Percentiles rank a stretch among this genome's conserved stretches.
Conservation (phyloP, 2,888 invertebrate genomes). For the Endotricha flammealis region DNA sequence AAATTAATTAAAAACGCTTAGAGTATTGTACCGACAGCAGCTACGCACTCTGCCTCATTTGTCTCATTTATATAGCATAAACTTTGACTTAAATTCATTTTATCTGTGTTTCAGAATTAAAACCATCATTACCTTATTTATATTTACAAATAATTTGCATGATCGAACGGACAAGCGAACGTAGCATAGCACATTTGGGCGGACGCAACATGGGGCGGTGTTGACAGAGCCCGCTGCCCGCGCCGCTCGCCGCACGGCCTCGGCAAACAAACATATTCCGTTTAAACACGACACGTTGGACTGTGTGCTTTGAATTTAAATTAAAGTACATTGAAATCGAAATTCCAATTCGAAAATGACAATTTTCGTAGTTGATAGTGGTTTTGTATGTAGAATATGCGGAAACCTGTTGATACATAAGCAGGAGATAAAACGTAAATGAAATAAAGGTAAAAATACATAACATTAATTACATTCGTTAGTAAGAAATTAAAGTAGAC, state of each 20-base stretch:
- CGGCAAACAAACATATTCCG: slow-evolving; percentile 54
- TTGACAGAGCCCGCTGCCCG: slow-evolving; percentile 44
- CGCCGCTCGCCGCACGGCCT: slow-evolving; percentile 31
- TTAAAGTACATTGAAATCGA: slow-evolving; percentile 55
- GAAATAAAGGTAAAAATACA: too few relatives aligned
- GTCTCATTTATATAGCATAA: too few relatives aligned
- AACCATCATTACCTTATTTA: slow-evolving; percentile 7
- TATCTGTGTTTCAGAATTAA: too few relatives aligned
- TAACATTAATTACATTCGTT: too few relatives aligned
- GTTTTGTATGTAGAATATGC: too few relatives aligned
- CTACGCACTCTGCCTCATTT: too few relatives aligned
- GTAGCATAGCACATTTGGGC: slow-evolving; percentile 1
- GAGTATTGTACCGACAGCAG: too few relatives aligned
- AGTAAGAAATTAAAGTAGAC: too few relatives aligned
- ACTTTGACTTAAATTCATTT: too few relatives aligned
- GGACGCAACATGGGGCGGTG: slow-evolving; percentile 21
- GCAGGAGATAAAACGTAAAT: too few relatives aligned
- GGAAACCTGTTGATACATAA: too few relatives aligned
- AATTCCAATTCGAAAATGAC: slow-evolving; percentile 42
- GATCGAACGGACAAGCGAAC: slow-evolving; percentile 6
- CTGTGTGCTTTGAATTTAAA: slow-evolving; percentile 65
- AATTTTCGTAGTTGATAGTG: slow-evolving; percentile 45
- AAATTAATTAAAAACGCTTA: too few relatives aligned
- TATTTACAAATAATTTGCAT: slow-evolving; percentile 11
- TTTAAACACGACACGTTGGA: slow-evolving; percentile 61